Evolutionary conservation across 1,140 invertebrate genomes (phyloP), one percentile per base, ranked within the genome.

Genomic region (Mamestra configurata): DNA sequence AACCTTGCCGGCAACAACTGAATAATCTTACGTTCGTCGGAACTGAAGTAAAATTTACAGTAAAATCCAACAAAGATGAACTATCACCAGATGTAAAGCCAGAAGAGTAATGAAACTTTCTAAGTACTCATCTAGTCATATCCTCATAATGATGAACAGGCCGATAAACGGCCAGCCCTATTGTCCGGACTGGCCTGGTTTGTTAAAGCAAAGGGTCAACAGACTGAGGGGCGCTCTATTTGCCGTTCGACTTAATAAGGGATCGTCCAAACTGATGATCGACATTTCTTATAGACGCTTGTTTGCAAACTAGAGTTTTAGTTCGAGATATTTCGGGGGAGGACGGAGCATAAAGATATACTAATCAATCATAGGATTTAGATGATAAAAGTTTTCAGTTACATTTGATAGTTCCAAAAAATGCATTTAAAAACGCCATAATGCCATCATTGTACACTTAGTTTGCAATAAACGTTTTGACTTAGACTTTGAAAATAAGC

Each of bases 231-330:
- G 18, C 66, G 49, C 31, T 49, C 71, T 79, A 82, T 82, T 82
- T 82, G 27, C 77, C 64, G 40, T 75, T 57, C 59, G 46, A 51
- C 66, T 72, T 73, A 73, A 73, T 81, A 81, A 46, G 46, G 76
- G 46, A 46, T 51, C 66, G 66, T 11, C 53, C 31, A 24, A 7
- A 20, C 43, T 31, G 46, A 71, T 53, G 43, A 51, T 37, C 6
- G 53, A 11, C 71, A 59, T 37, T 59, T 59, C 5, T 59, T 59
- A 20, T 15, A 11, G 46, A 27, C 27, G 18, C 27, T 70, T 70
- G 22, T 70, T 40, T 35, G 22, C 24, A 20, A 11, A 40, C 61
- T 64, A 57, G 22, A 57, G 22, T 55, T 55, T 10, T 24, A 27
- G 20, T 49, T n/a, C 1, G 1, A n/a, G 0, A 49, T n/a, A n/a